Evolutionary conservation across 2,797 vertebrate species (phyloP), one percentile per base, ranked within the genome.

Genomic region (Muscicapa comitata): DNA sequence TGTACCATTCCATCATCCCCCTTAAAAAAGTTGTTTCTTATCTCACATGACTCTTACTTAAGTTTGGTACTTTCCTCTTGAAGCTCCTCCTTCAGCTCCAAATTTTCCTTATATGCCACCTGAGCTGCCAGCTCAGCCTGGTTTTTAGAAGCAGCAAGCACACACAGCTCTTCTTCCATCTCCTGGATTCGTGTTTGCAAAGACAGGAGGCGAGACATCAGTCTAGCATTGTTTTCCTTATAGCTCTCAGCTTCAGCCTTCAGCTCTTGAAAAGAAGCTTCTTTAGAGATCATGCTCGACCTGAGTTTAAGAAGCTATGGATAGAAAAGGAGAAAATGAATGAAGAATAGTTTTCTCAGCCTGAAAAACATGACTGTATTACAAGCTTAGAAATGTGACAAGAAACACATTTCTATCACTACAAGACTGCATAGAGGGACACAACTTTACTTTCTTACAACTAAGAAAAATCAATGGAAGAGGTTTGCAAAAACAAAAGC

Each of bases 221-320:
- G 98, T 10, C 98, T 97, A 47, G 98, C 98, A 51, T 97, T 97
- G 40, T 94, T 98, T 94, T 98, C 98, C 93, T 97, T 98, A 62
- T 95, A 97, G 90, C 70, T 94, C 85, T 98, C 98, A 77, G 97
- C 70, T 89, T 97, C 97, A 63, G 97, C 94, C 90, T 97, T 98
- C 90, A 98, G 74, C 47, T 98, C 98, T 72, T 98, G 98, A 63
- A 97, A 95, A 66, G 87, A 97, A 50, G 95, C 91, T 88, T 98
- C 98, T 88, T 97, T 98, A 79, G 98, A 98, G 24, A 97, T 88
- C 85, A 98, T 93, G 92, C 93, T 98, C 33, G 97, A 96, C 40
- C 90, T 96, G 54, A 98, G 96, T 55, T 98, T 97, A 94, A 91
- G 94, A 85, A 98, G 94, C 98, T 98, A 78, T 18, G 67, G 66